phyloP scores from a whole-genome alignment of 2,888 invertebrate genomes.

The Polyommatus iphigenia region DNA sequence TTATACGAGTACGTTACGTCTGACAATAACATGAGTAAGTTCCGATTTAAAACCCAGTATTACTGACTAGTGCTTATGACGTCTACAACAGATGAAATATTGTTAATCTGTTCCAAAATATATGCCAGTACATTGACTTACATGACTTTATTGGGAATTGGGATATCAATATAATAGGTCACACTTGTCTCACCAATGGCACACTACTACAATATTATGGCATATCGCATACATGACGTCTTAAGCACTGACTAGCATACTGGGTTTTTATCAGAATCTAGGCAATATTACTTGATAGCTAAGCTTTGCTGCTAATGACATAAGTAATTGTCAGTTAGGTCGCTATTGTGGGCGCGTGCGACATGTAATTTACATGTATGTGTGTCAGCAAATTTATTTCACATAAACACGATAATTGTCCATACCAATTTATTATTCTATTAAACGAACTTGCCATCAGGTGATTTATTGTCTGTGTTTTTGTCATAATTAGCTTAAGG shows the following conservation, averaged over 20 bases:
- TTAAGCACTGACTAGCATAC: too few species aligned
- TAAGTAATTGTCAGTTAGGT: neutral
- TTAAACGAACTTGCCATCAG: constrained; percentile 4
- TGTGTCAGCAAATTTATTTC: constrained; percentile 46
- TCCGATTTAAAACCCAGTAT: neutral
- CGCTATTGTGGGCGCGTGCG: constrained; percentile 7
- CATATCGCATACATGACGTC: too few species aligned
- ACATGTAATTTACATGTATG: constrained; percentile 5
- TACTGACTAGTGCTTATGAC: neutral
- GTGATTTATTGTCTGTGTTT: constrained; percentile 4
- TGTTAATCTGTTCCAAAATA: neutral
- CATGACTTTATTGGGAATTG: too few species aligned
- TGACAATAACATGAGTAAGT: neutral
- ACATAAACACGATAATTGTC: constrained; percentile 50
- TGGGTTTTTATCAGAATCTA: neutral
- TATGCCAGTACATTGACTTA: too few species aligned
- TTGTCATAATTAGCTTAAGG: constrained; percentile 36
- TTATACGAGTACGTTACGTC: neutral
- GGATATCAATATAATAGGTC: too few species aligned
- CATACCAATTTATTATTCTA: constrained; percentile 34
- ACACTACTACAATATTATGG: neutral
- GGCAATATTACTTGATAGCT: neutral
- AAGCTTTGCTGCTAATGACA: neutral
- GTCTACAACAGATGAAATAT: neutral
- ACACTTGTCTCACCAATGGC: neutral